Evolutionary conservation across 2,113 vertebrate genomes (phyloP).

Genomic region (Chloropsis cyanopogon): DNA sequence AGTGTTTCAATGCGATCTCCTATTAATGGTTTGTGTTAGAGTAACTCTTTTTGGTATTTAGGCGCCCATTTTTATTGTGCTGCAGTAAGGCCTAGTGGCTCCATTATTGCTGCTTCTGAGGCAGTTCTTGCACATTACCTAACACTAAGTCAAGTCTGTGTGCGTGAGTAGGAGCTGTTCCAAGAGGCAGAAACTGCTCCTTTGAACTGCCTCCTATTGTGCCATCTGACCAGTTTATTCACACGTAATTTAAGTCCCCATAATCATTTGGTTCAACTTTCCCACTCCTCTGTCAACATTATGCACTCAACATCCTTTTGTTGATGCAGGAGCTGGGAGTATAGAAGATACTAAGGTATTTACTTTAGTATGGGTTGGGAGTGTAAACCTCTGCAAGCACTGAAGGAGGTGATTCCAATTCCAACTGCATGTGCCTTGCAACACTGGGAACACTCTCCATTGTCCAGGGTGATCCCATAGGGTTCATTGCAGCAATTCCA

Average conservation of each 20-base stretch:
- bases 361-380: conserved; percentile 9
- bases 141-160: neutral
- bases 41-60: neutral
- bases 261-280: conserved; percentile 44
- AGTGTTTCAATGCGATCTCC: neutral
- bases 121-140: neutral
- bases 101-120: neutral
- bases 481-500: neutral
- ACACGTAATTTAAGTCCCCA: conserved; percentile 45
- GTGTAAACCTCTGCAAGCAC: neutral
- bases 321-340: conserved; percentile 11
- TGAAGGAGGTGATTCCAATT: neutral
- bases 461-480: neutral
- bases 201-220: conserved; percentile 38
- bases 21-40: neutral
- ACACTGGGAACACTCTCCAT: neutral
- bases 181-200: conserved; percentile 28
- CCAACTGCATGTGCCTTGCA: neutral
- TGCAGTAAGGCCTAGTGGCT: neutral
- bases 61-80: neutral
- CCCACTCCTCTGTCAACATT: conserved; percentile 54
- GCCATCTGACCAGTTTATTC: conserved; percentile 47
- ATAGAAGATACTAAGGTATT: neutral
- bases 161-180: conserved; percentile 19
- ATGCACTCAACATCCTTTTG: conserved; percentile 38